Base-by-base conservation (phyloP, 2,888 invertebrate species). In the Incurvaria masculella region DNA sequence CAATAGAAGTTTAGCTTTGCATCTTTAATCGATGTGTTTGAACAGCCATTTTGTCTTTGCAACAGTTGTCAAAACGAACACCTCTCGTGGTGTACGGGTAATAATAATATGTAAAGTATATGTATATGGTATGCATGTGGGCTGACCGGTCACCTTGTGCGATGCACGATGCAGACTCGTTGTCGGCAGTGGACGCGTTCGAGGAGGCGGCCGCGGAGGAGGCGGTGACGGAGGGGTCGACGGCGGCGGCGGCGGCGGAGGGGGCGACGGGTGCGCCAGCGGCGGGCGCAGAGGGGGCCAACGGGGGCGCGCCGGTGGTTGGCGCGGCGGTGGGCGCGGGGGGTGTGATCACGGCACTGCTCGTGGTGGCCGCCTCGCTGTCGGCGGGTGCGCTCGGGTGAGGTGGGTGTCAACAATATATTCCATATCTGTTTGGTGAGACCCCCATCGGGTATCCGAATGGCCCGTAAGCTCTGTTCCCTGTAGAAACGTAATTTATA, bases 351-450 rank as follows among this genome's bases (percentile, higher is more conserved):
- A 86, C 87, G 1, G 84, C 82, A 0, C 52, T 87, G 11, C 67
- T 87, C 21, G 87, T 84, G 1, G 69, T 87, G 26, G 58, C 84
- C 40, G 85, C 86, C n/a, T 84, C 86, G 0, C 55, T 86, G 44
- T 82, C 84, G 1, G 85, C 86, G 49, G 87, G 88, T 59, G 82
- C 84, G 56, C 80, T 88, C 62, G 88, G 88, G 88, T 88, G 87
- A 88, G 88, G 88, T 88, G 58, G 66, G 87, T 83, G 53, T 51
- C 47, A n/a, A 39, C 19, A 44, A 21, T 42, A n/a, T 1, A 33
- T 20, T 20, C 49, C 40, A 46, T 42, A 16, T 14, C 48, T 45
- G 45, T 44, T 33, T 23, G n/a, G 14, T 8, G 14, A 27, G 27
- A 27, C 14, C 14, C 14, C 14, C 8, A 8, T 27, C 14, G 27